phyloP scores from a whole-genome alignment of 2,113 vertebrate genomes.

The Halcyon malimbica region DNA sequence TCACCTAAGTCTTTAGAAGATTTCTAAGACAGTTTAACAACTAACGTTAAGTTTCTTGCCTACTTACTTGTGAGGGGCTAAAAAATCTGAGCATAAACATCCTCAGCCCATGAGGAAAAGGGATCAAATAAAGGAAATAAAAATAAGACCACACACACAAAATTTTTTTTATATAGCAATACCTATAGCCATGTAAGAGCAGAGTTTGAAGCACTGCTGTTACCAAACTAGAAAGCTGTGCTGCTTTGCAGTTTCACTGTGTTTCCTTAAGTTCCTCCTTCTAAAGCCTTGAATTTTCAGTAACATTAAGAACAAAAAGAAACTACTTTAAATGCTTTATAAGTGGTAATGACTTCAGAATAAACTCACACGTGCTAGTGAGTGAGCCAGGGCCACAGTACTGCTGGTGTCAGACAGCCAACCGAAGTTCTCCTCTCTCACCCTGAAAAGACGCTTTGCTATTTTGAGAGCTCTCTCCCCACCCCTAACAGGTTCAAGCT shows the following conservation, averaged over 20 bases:
- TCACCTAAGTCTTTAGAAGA: background rate
- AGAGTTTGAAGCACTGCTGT: background rate
- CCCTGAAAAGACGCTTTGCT: fast-evolving
- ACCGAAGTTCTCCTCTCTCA: fast-evolving
- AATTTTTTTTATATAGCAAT: background rate
- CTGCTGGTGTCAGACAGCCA: too few species aligned
- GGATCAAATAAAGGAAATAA: background rate
- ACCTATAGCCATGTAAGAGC: background rate
- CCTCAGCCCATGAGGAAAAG: background rate
- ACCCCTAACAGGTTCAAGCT: too few species aligned
- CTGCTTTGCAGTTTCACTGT: background rate
- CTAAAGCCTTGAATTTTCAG: background rate
- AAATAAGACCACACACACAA: background rate
- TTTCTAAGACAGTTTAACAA: background rate
- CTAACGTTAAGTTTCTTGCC: background rate
- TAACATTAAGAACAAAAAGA: fast-evolving
- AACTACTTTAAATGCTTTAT: background rate
- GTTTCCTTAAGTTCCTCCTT: background rate
- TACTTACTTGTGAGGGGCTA: background rate
- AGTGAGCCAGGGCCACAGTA: fast-evolving
- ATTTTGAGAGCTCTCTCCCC: too few species aligned
- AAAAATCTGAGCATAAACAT: background rate
- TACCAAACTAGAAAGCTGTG: background rate
- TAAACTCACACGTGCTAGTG: background rate
- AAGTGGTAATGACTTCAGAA: background rate